Base-by-base conservation (phyloP, 1,140 invertebrate genomes). In the Neocloeon triangulifer region DNA sequence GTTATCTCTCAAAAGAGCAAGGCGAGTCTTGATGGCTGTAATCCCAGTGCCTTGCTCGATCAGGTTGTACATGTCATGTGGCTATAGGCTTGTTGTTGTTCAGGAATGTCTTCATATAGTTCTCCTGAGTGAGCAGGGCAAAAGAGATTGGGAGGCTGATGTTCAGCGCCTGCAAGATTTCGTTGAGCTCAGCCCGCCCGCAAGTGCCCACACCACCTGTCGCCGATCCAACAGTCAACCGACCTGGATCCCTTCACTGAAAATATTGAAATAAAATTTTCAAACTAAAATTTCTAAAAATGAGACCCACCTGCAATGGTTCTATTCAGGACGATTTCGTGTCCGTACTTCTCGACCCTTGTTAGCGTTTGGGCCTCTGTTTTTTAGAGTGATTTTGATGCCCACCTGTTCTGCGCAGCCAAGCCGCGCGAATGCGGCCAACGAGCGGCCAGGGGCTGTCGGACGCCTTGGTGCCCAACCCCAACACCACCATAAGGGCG, bases 61-160 rank as follows among this genome's bases (percentile, higher is more conserved):
- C n/a, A 94, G 58, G 39, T 64, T 49, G 43, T 73, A 94, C n/a
- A n/a, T n/a, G n/a, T n/a, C 47, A 80, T 81, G 34, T 75, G 73
- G 28, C 61, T n/a, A n/a, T 58, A 1, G 76, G 57, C 49, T 74
- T 69, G 23, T 73, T 69, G 0, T 68, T 66, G 39, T 73, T 65
- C 1, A 88, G 57, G 55, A 95, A 94, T 46, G 72, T 74, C 34
- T 77, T 62, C 1, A 82, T 79, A 25, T n/a, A n/a, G n/a, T 74
- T 70, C 48, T 92, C 84, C 53, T 94, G 88, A 54, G 86, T 92
- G 7, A 96, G 51, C 6, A 95, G 64, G 39, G 73, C 79, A 14
- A 94, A 69, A 0, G 88, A 88, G 60, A 94, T 95, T 35, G 91
- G 76, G 0, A 89, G 68, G 61, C 82, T 79, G 40, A 96, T 88